Evolutionary conservation across 2,797 vertebrate genomes (phyloP), one percentile per base, ranked within the genome.

Genomic region (Gadopsis marmoratus): DNA sequence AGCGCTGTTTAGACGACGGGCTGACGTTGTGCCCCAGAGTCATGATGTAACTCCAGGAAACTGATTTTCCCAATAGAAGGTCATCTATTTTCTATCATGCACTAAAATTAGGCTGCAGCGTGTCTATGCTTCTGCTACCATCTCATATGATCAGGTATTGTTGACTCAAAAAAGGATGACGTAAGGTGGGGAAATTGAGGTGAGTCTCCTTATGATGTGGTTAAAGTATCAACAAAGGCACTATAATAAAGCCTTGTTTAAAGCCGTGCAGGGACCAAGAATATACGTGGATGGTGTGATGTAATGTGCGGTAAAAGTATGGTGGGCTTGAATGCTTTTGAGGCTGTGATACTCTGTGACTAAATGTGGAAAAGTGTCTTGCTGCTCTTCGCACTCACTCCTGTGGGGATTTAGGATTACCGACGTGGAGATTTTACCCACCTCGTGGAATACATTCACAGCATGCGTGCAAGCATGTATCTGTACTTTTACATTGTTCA

Each of bases 31-130:
- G 56, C 63, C 72, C 86, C 71, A 50, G 75, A 88, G 86, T 81
- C 77, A 84, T 94, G 92, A 94, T 92, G 91, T 85, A 94, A 94
- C 83, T 73, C 62, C 37, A 11, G 78, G 91, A 93, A 94, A 93
- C 77, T 1, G 64, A 81, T 83, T 85, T 87, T 60, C 21, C 12
- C 1, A 80, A 78, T 71, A 78, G 47, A 86, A 80, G 83, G 83
- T 91, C 81, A 89, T 90, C 68, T 82, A 62, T 91, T 88, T 88
- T 83, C 70, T 74, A 66, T 84, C 62, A 69, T 10, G 7, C 74
- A 47, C 78, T 85, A 65, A 87, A 89, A 86, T 79, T 53, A 86
- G 74, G 75, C 77, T 82, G 50, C 29, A 74, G 56, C 35, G 19
- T 80, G 78, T 82, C 79, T 74, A 4, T 82, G 75, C 73, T 64